phyloP scores from a whole-genome alignment of 1,140 invertebrate species.

The Drosophila triauraria region DNA sequence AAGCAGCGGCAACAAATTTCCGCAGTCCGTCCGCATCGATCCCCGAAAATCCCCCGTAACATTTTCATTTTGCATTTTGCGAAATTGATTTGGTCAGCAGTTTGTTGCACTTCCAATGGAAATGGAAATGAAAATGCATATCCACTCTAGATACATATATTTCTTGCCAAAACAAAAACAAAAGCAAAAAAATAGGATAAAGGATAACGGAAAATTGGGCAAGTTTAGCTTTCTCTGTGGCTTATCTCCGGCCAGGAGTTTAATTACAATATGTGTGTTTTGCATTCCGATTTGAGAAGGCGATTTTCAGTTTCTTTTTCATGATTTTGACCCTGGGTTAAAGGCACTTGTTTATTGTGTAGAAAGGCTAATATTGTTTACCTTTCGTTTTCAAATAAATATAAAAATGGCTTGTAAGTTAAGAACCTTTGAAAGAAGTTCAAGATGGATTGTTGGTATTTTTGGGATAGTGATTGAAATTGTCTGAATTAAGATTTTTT shows the following conservation, averaged over 20 bases:
- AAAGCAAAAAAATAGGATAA: conserved; percentile 7
- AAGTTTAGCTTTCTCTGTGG: conserved; percentile 34
- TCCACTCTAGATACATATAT: conserved; percentile 4
- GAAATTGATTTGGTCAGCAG: conserved; percentile 72
- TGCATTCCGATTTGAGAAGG: neutral
- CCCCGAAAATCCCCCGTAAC: conserved; percentile 43
- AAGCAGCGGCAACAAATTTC: conserved; percentile 62
- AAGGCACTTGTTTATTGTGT: neutral
- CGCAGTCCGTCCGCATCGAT: conserved; percentile 31
- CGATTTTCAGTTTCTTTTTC: neutral
- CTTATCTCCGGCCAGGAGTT: conserved; percentile 45
- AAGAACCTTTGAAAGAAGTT: no score
- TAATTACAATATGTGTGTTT: conserved; percentile 42
- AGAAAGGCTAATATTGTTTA: no score
- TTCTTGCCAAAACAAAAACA: conserved; percentile 6
- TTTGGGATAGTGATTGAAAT: no score
- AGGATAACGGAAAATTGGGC: conserved; percentile 34
- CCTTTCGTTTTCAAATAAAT: no score
- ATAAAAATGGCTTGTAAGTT: no score
- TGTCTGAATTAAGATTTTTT: no score
- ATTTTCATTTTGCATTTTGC: conserved; percentile 59
- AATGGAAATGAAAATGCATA: conserved; percentile 30
- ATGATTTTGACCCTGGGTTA: neutral
- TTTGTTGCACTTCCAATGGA: conserved; percentile 48
- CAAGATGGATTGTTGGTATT: no score